Evolutionary conservation across 1,140 invertebrate species (phyloP), one percentile per base, ranked within the genome.

Genomic region (Diachasmimorpha longicaudata): DNA sequence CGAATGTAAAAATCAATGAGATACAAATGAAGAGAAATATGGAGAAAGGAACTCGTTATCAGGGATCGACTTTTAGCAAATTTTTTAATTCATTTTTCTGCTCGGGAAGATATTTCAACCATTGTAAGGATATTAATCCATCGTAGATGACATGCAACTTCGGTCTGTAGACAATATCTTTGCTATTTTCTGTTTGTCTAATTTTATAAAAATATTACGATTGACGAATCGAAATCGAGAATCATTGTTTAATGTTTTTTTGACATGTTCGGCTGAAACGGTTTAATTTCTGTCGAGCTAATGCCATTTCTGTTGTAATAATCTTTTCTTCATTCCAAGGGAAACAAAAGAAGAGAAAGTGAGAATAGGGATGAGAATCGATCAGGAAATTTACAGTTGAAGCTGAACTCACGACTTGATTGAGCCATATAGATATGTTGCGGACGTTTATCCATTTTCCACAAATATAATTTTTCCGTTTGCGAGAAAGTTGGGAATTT

Each of bases 21-120:
- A 21, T 48, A 70, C 14, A 31, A 23, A 63, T 25, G 6, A 63
- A 63, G 58, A 23, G 19, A 63, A 63, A 13, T 3, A 58, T 19
- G 58, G 23, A 14, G 58, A 63, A 63, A 13, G 1, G 23, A 58
- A 31, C 4, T 55, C 19, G n/a, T 55, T 21, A 55, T 55, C n/a
- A 16, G 19, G 14, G 19, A 16, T 25, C 23, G 23, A 63, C 10
- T 63, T 25, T 63, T 63, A 63, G 58, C 21, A 25, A 63, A 63
- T 63, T 63, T 63, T 63, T 63, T 63, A 31, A 63, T 25, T 63
- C 19, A 63, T 63, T 63, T 63, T 63, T 63, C 58, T 63, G 21
- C 58, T 63, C 10, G 0, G 23, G 23, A 63, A 25, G 11, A 63
- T 31, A 23, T 63, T 63, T 21, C 6, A 63, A 25, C 4, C 8